phyloP scores from a whole-genome alignment of 1,140 invertebrate genomes.

The Polypedilum vanderplanki region DNA sequence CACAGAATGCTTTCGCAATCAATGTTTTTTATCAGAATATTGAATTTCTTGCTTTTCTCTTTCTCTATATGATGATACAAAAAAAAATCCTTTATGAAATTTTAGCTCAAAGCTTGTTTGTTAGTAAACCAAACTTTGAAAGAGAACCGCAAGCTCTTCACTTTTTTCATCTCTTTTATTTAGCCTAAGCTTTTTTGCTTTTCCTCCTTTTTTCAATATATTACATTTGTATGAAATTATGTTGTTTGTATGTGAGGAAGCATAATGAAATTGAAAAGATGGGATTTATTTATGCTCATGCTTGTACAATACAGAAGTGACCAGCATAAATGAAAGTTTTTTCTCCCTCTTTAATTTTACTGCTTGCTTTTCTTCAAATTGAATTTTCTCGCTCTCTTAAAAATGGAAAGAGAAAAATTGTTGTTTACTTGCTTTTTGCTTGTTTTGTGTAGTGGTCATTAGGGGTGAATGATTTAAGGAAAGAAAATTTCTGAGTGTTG shows the following conservation, averaged over 20 bases:
- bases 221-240: too few relatives aligned
- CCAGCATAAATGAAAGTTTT: background rate
- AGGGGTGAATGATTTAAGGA: background rate
- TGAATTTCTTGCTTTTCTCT: background rate
- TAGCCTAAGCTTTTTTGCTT: too few relatives aligned
- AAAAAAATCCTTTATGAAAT: too few relatives aligned
- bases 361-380: background rate
- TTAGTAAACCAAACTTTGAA: too few relatives aligned
- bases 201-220: too few relatives aligned
- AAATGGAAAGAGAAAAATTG: background rate
- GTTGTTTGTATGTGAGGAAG: too few relatives aligned
- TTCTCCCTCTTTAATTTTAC: background rate
- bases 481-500: background rate
- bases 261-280: slow-evolving; percentile 2
- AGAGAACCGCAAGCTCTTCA: too few relatives aligned
- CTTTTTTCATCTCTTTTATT: too few relatives aligned
- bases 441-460: background rate
- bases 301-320: background rate
- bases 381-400: background rate
- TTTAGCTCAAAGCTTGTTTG: too few relatives aligned
- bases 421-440: background rate
- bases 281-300: background rate
- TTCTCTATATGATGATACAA: slow-evolving; percentile 1
- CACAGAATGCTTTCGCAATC: background rate
- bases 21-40: slow-evolving; percentile 9